A percentile compares a stretch with the other conserved stretches of the same genome.
Evolutionary conservation across 2,113 vertebrate species (phyloP).

Genomic region (Chaetodon auriga): DNA sequence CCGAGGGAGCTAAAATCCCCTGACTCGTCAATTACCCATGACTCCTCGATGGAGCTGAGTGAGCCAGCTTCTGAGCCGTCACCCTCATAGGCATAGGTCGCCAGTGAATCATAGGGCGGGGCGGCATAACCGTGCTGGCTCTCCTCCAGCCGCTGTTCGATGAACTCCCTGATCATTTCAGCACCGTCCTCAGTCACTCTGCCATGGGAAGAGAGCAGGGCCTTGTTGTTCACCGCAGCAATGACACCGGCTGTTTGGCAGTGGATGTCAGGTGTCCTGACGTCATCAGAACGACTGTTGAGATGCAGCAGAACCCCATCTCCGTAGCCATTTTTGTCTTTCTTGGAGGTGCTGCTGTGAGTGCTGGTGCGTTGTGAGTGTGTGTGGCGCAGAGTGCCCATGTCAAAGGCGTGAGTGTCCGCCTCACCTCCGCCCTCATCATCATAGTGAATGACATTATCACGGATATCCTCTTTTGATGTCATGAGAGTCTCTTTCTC

Average conservation of each 20-base stretch:
- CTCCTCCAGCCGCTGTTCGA: constrained; percentile 89
- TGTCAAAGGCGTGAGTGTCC: constrained; percentile 94
- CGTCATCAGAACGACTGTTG: constrained; percentile 83
- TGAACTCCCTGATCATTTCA: constrained; percentile 90
- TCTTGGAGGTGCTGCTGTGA: constrained; percentile 30
- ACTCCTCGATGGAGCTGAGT: constrained; percentile 91
- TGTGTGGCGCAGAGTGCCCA: constrained; percentile 89
- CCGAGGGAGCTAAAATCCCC: constrained; percentile 90
- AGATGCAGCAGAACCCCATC: constrained; percentile 66
- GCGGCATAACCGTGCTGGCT: constrained; percentile 83
- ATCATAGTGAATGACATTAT: constrained; percentile 96
- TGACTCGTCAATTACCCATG: constrained; percentile 84
- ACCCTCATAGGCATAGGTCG: constrained; percentile 93
- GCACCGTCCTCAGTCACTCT: constrained; percentile 67
- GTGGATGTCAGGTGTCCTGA: constrained; percentile 84
- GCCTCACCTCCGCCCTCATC: constrained; percentile 97
- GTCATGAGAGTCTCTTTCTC: constrained; percentile 92
- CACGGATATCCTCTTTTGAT: constrained; percentile 94
- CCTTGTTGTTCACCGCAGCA: not conserved
- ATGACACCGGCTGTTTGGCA: constrained; percentile 48
- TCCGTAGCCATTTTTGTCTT: constrained; percentile 60
- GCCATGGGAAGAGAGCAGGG: not conserved
- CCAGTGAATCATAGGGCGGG: constrained; percentile 92
- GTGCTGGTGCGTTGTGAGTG: constrained; percentile 71
- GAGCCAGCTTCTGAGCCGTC: constrained; percentile 90